Evolutionary conservation across 2,888 invertebrate genomes (phyloP).

Genomic region (Hydraecia micacea): DNA sequence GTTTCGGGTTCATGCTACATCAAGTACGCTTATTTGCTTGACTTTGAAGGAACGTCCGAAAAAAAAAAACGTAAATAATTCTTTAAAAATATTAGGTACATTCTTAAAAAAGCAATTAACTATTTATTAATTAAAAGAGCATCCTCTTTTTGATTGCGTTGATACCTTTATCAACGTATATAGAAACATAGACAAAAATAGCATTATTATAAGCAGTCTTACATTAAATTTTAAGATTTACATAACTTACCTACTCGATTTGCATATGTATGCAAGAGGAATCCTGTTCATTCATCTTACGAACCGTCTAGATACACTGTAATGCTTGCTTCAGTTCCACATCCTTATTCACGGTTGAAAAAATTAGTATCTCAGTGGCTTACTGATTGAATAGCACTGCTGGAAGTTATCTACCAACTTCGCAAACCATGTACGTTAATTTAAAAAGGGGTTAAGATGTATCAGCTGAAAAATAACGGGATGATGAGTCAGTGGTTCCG

Average conservation of each 20-base stretch:
- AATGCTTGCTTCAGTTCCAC: constrained; percentile 42
- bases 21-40: constrained; percentile 29
- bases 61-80: constrained; percentile 2
- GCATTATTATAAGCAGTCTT: constrained; percentile 3
- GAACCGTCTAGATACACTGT: constrained; percentile 28
- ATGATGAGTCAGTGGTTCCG: constrained; percentile 74
- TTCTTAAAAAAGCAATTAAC: not conserved
- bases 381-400: constrained; percentile 33
- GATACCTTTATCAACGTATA: not conserved
- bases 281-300: constrained; percentile 31
- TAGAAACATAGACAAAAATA: not conserved
- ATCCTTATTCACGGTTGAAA: constrained; percentile 51
- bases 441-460: constrained; percentile 67
- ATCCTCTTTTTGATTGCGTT: not conserved
- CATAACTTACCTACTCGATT: constrained; percentile 34
- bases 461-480: constrained; percentile 71
- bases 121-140: not conserved
- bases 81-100: not conserved
- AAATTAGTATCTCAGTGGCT: constrained; percentile 43
- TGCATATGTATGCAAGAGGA: constrained; percentile 45
- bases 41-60: constrained; percentile 2
- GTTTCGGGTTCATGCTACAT: constrained; percentile 37
- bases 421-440: constrained; percentile 37
- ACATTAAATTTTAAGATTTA: constrained; percentile 31
- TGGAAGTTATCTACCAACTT: constrained; percentile 10